These are phyloP conservation scores for Hippasteria phrygiana DNA, from an alignment of 53 echinoderm and acorn worm genomes.

Conservation along the genomic window DNA sequence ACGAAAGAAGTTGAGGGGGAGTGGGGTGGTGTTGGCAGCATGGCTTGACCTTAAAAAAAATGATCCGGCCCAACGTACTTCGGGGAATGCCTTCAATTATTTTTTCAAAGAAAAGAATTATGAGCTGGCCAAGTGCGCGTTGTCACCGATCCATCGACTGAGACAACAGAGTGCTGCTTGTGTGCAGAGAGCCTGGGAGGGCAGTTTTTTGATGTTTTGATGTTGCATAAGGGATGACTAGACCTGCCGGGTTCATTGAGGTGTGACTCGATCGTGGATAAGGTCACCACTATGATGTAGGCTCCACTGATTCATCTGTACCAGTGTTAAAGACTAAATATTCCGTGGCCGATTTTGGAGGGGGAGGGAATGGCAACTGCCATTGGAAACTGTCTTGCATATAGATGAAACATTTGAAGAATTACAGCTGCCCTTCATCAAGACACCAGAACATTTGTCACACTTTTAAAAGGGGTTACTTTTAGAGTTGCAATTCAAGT, in stretches of 20 bases:
- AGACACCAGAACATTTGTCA: no score
- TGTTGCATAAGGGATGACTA: constrained; percentile 36
- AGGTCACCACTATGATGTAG: not conserved
- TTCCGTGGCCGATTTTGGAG: not conserved
- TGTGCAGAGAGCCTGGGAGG: not conserved
- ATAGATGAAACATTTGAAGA: no score
- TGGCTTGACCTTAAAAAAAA: not conserved
- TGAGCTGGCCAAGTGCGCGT: not conserved
- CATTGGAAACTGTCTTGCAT: no score
- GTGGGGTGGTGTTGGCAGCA: not conserved
- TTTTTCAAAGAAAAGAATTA: constrained; percentile 17
- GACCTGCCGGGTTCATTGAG: not conserved
- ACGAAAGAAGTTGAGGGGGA: not conserved
- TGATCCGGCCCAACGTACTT: not conserved
- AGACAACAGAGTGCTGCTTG: not conserved
- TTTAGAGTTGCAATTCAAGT: no score
- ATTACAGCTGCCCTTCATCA: no score
- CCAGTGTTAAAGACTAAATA: constrained; percentile 6
- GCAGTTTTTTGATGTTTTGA: not conserved
- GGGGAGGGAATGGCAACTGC: no score
- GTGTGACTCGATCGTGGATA: not conserved
- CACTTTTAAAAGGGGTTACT: no score
- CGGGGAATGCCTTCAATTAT: not conserved
- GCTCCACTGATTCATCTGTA: constrained; percentile 9
- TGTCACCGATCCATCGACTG: not conserved